Percentiles rank a stretch among this genome's conserved stretches.
Conservation (phyloP, 2,888 invertebrate species). For the Diarsia rubi region DNA sequence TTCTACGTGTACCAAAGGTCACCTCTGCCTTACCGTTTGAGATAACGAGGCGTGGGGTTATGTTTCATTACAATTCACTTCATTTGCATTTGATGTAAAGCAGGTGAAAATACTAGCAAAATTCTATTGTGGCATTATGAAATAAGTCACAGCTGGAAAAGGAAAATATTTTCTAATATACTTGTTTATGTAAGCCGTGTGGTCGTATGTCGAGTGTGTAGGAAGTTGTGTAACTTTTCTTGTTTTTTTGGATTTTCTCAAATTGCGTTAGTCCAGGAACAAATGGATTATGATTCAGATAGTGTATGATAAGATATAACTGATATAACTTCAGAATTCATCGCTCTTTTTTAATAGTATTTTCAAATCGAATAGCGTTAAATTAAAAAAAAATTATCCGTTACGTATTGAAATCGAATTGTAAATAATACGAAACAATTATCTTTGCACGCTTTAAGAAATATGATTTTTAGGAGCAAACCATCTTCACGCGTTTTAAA, state of each 20-base stretch:
- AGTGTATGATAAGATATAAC: neutral
- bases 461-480: neutral
- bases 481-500: neutral
- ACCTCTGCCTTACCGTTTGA: neutral
- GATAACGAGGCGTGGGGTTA: neutral
- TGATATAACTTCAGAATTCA: neutral
- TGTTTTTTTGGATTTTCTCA: neutral
- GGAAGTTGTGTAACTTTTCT: neutral
- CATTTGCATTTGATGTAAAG: slow-evolving; percentile 34
- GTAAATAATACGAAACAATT: neutral
- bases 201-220: neutral
- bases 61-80: neutral
- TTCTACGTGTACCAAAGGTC: neutral
- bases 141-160: slow-evolving; percentile 22
- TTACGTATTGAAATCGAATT: slow-evolving; percentile 5
- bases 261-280: neutral
- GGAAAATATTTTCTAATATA: slow-evolving; percentile 34
- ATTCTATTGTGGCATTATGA: slow-evolving; percentile 37
- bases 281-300: neutral
- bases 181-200: slow-evolving; percentile 25
- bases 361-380: neutral
- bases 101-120: slow-evolving; percentile 62
- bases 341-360: neutral
- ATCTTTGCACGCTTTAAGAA: neutral
- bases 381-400: slow-evolving; percentile 1